These are phyloP conservation scores for Oreonectes daqikongensis DNA, from an alignment of 2,797 vertebrate genomes.

Conservation along the genomic window DNA sequence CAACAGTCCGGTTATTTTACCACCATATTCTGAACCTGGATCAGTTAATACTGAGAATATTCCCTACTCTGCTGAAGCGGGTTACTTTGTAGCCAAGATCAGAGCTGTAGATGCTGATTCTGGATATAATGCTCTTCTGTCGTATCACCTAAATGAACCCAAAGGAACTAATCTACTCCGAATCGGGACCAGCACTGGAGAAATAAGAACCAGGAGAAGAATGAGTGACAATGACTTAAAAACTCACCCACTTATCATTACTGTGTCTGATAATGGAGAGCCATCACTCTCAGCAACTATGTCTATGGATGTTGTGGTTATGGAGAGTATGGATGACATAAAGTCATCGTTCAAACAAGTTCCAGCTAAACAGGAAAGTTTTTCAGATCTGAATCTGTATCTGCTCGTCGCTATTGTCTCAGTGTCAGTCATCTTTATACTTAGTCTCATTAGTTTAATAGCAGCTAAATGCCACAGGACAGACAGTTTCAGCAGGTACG, in stretches of 20 bases:
- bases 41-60: constrained; percentile 59
- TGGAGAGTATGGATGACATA: constrained; percentile 33
- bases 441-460: constrained; percentile 54
- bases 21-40: constrained; percentile 48
- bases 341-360: constrained; percentile 40
- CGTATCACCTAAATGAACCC: constrained; percentile 52
- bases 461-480: constrained; percentile 52
- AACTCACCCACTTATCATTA: constrained; percentile 72
- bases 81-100: constrained; percentile 56
- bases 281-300: constrained; percentile 72
- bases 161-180: constrained; percentile 45
- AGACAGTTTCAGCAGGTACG: constrained; percentile 48
- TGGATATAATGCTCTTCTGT: constrained; percentile 62
- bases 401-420: constrained; percentile 51
- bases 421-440: constrained; percentile 54
- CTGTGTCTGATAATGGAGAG: constrained; percentile 80
- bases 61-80: constrained; percentile 57
- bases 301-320: constrained; percentile 52
- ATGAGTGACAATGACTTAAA: constrained; percentile 56
- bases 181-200: constrained; percentile 49
- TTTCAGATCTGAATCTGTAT: constrained; percentile 51
- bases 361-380: constrained; percentile 43
- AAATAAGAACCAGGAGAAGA: constrained; percentile 45
- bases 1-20: constrained; percentile 57
- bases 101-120: constrained; percentile 57